phyloP scores from a whole-genome alignment of 2,113 vertebrate species.

The Chaetodon auriga region DNA sequence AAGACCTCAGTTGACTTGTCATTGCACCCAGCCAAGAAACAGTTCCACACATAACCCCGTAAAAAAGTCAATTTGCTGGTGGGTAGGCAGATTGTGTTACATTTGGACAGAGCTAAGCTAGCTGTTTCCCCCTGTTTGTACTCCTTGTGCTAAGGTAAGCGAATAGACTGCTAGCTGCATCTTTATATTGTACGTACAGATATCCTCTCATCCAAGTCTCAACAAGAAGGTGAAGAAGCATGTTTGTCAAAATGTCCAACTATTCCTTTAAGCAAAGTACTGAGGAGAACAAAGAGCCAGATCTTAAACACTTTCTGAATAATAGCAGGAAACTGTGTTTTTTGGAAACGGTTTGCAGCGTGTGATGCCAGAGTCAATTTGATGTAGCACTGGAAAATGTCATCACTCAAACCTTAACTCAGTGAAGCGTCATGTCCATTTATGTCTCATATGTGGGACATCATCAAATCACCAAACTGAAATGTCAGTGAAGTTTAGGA shows the following conservation, averaged over 20 bases:
- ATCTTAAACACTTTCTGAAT: slow-evolving; percentile 39
- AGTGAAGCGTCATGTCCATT: slow-evolving; percentile 30
- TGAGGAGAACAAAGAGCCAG: slow-evolving; percentile 10
- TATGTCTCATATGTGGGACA: slow-evolving; percentile 42
- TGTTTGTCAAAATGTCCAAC: slow-evolving; percentile 27
- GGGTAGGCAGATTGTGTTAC: neutral
- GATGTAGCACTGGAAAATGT: slow-evolving; percentile 55
- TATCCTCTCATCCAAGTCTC: neutral
- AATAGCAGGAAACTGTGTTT: slow-evolving; percentile 42
- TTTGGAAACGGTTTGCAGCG: slow-evolving; percentile 13
- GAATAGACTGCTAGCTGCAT: neutral
- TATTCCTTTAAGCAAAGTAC: slow-evolving; percentile 25
- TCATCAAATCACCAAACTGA: slow-evolving; percentile 48
- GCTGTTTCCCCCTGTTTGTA: neutral
- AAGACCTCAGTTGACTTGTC: neutral
- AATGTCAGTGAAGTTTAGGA: slow-evolving; percentile 34
- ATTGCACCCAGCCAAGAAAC: neutral
- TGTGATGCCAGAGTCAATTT: slow-evolving; percentile 56
- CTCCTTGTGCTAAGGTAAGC: neutral
- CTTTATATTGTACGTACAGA: neutral
- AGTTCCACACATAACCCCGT: neutral
- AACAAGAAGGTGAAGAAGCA: neutral
- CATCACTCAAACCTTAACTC: slow-evolving; percentile 32
- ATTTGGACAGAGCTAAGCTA: neutral
- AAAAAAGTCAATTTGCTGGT: neutral